Conservation (phyloP, 2,888 invertebrate genomes). For the Callimorpha dominula region DNA sequence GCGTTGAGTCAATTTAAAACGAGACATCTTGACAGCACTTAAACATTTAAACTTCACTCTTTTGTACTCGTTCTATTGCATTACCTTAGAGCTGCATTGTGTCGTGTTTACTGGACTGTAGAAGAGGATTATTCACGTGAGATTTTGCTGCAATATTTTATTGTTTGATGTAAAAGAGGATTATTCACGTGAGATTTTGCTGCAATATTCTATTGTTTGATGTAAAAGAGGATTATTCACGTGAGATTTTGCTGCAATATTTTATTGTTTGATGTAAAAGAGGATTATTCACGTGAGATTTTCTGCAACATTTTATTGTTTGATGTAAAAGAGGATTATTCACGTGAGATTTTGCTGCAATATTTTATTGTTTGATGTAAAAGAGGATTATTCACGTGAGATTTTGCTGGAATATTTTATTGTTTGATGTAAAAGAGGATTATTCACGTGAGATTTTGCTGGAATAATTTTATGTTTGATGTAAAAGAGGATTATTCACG, state of each 20-base stretch:
- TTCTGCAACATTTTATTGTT: not conserved
- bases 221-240: not conserved
- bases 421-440: too few species aligned
- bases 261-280: not conserved
- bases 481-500: too few species aligned
- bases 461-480: too few species aligned
- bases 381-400: too few species aligned
- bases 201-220: not conserved
- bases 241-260: not conserved
- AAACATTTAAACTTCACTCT: too few species aligned
- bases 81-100: not conserved
- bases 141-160: not conserved
- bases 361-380: not conserved
- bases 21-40: constrained; percentile 24
- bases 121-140: not conserved
- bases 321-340: not conserved
- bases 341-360: not conserved
- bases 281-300: not conserved
- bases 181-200: not conserved
- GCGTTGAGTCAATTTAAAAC: constrained; percentile 37
- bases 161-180: not conserved
- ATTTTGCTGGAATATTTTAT: too few species aligned
- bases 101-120: not conserved
- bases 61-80: not conserved
- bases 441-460: too few species aligned